phyloP scores from a whole-genome alignment of 2,113 vertebrate genomes.

The Paratilapia polleni region DNA sequence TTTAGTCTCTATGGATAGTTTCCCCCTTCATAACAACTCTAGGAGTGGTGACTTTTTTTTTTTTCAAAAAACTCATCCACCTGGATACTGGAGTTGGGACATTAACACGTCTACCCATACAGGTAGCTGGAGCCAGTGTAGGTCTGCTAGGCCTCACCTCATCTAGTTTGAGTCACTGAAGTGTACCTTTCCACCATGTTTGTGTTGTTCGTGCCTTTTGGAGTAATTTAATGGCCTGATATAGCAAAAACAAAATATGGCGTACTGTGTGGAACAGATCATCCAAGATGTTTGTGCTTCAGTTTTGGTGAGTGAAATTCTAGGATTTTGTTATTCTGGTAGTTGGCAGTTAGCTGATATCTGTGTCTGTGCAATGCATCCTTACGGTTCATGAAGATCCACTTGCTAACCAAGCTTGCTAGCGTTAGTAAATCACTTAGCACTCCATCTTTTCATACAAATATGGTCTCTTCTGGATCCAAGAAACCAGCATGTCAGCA shows the following conservation, averaged over 20 bases:
- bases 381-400: not conserved
- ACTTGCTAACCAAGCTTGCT: not conserved
- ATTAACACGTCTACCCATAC: not conserved
- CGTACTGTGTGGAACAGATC: not conserved
- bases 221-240: too few relatives aligned
- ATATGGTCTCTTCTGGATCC: not conserved
- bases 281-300: not conserved
- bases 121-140: not conserved
- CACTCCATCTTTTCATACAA: not conserved
- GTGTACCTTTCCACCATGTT: not conserved
- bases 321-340: not conserved
- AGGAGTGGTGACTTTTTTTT: too few relatives aligned
- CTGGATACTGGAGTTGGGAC: not conserved
- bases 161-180: not conserved
- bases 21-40: too few relatives aligned
- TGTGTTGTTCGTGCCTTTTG: not conserved
- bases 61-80: too few relatives aligned
- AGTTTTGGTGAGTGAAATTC: not conserved
- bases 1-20: too few relatives aligned
- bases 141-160: accelerated
- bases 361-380: not conserved
- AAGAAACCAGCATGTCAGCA: not conserved
- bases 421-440: not conserved
- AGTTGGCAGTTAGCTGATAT: not conserved
- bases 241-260: too few relatives aligned